Evolutionary conservation across 2,888 invertebrate genomes (phyloP).

Genomic region (Schizaphis graminum): DNA sequence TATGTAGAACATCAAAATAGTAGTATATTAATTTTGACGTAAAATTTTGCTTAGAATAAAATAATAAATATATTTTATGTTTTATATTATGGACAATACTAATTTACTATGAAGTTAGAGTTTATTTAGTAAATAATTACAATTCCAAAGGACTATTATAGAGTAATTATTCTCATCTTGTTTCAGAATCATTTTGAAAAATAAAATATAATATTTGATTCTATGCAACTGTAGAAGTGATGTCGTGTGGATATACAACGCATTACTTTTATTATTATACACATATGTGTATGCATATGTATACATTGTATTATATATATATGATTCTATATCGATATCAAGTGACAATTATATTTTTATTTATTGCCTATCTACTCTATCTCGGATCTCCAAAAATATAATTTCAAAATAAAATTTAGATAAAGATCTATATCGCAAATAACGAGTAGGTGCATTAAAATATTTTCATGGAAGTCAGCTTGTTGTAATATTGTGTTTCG

Average conservation of each 20-base stretch:
- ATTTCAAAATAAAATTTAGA: background rate
- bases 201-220: background rate
- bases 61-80: background rate
- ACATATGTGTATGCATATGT: background rate
- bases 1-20: background rate
- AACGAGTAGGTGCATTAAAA: background rate
- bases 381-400: background rate
- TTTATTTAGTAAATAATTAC: background rate
- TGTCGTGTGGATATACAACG: background rate
- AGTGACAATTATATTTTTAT: background rate
- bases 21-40: background rate
- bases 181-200: background rate
- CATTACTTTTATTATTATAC: background rate
- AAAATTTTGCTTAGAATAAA: background rate
- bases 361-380: background rate
- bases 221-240: background rate
- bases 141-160: background rate
- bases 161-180: background rate
- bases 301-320: background rate
- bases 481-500: background rate
- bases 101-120: background rate
- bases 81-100: background rate
- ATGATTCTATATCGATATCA: background rate
- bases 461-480: background rate
- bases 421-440: background rate